Base-by-base conservation (phyloP, 2,113 vertebrate species). In the Hydropotes inermis region DNA sequence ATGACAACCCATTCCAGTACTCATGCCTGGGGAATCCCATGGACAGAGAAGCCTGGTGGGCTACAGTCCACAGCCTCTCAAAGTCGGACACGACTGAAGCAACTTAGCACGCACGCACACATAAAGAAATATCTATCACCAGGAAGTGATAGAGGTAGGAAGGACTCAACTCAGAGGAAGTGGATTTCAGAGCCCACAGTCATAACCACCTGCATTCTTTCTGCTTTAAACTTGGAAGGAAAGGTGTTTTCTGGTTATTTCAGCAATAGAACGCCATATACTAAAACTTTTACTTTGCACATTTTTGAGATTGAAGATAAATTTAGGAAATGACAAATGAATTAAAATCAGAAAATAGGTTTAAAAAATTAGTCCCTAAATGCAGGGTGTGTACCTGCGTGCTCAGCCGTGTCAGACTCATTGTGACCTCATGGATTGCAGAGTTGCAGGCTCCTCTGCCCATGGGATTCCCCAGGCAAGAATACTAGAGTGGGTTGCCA, bases 81-180 rank as follows among this genome's bases (percentile, higher is more conserved):
- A 70, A 39, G 67, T 70, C 0, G 5, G n/a, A 23, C n/a, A 23
- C 0, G 1, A 70, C n/a, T 70, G 67, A 70, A 70, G n/a, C 1
- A 1, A 23, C 19, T 70, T 36, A 39, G n/a, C n/a, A 70, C 67
- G 23, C 9, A 6, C 23, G 19, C n/a, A 39, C 10, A 6, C n/a
- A 39, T n/a, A 70, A 23, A 70, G n/a, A 39, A 50, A 50, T 50
- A 12, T 23, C 5, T 12, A 39, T 70, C 67, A 74, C 47, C 25
- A 43, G 6, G 11, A 58, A 67, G 11, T 54, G 15, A 45, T 13
- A 45, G 3, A 47, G 17, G 11, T 9, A n/a, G 61, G 43, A 47
- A 47, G 14, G 45, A 64, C 60, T 55, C 7, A 79, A 33, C 30
- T 9, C 6, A 85, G 13, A 89, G 15, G 28, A 8, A 84, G 50